phyloP scores from a whole-genome alignment of 2,797 vertebrate species.

The Parotocinclus haroldoi region DNA sequence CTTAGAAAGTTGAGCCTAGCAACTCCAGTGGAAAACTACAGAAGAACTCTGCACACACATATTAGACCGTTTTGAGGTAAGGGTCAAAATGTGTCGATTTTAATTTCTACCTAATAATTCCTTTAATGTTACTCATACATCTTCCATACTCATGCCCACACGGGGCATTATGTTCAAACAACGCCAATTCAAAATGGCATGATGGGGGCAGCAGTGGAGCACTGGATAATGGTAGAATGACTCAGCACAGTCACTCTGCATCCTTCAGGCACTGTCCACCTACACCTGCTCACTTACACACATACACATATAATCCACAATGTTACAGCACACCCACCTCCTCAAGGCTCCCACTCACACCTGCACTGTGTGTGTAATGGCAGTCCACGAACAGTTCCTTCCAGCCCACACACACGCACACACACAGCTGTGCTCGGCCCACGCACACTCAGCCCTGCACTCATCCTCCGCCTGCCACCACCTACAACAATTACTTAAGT shows the following conservation, averaged over 20 bases:
- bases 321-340: too few species aligned
- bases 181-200: not conserved
- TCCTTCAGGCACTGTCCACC: conserved; percentile 25
- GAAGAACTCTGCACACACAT: not conserved
- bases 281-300: too few species aligned
- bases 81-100: not conserved
- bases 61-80: not conserved
- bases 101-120: not conserved
- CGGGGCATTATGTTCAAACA: not conserved
- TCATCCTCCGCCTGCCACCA: too few species aligned
- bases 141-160: conserved; percentile 2
- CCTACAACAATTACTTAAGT: not conserved
- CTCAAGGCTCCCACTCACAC: too few species aligned
- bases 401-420: too few species aligned
- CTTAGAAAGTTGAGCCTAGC: too few species aligned
- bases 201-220: conserved; percentile 2
- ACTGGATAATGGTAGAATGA: conserved; percentile 41
- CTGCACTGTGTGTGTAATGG: too few species aligned
- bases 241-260: conserved; percentile 39
- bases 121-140: not conserved
- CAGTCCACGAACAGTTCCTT: too few species aligned
- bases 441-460: too few species aligned
- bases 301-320: too few species aligned
- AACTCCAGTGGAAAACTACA: not conserved
- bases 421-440: too few species aligned